phyloP scores from a whole-genome alignment of 2,888 invertebrate genomes.

The Graphium colonna region DNA sequence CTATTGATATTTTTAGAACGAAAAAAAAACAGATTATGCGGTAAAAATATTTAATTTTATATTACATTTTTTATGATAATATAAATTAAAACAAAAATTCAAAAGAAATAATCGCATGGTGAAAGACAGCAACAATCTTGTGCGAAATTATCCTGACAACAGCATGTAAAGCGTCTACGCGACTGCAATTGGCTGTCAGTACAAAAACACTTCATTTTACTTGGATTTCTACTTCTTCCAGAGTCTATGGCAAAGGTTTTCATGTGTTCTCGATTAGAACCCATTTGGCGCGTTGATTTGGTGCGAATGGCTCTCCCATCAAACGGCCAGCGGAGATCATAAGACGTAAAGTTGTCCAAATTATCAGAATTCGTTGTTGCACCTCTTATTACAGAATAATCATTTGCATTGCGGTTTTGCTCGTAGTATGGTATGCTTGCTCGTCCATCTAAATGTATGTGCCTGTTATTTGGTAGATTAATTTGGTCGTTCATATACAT shows the following conservation, averaged over 20 bases:
- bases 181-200: background rate
- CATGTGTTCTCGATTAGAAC: background rate
- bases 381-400: slow-evolving; percentile 1
- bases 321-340: background rate
- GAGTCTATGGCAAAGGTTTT: slow-evolving; percentile 3
- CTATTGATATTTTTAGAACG: too few relatives aligned
- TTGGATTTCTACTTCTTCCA: background rate
- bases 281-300: background rate
- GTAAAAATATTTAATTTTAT: background rate
- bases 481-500: background rate
- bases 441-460: background rate
- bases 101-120: slow-evolving; percentile 13
- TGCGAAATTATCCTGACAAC: slow-evolving; percentile 15
- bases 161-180: slow-evolving; percentile 9
- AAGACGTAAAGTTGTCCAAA: background rate
- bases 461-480: background rate
- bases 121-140: slow-evolving; percentile 10
- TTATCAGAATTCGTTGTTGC: background rate
- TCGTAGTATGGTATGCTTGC: background rate
- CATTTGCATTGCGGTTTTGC: slow-evolving; percentile 1
- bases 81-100: background rate
- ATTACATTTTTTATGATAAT: background rate
- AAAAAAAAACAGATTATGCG: too few relatives aligned
- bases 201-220: slow-evolving; percentile 13
- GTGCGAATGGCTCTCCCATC: background rate